Conservation (phyloP, 37 sponge, comb jelly and placozoan species). For the Beroe ovata region DNA sequence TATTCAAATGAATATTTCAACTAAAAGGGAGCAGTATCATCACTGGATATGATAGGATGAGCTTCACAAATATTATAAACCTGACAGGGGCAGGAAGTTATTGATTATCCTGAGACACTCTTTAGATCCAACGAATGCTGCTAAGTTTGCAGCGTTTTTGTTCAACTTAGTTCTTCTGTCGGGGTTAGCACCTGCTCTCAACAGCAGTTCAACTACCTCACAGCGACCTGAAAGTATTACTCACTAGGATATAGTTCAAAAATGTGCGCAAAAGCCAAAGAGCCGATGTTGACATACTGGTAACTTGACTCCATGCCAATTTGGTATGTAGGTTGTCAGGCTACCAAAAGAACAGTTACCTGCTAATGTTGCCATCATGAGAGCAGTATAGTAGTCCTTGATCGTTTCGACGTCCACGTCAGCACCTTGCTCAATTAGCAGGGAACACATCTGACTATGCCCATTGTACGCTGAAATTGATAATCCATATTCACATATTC, state of each 20-base stretch:
- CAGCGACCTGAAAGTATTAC: conserved; percentile 4
- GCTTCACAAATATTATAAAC: neutral
- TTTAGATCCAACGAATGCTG: conserved; percentile 62
- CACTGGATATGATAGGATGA: neutral
- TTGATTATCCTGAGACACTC: conserved; percentile 39
- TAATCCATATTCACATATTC: no score
- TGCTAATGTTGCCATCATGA: conserved; percentile 57
- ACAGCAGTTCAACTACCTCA: conserved; percentile 8
- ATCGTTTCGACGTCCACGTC: conserved; percentile 47
- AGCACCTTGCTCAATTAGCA: conserved; percentile 48
- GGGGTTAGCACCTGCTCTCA: conserved; percentile 49
- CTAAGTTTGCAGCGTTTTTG: conserved; percentile 47
- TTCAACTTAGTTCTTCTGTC: conserved; percentile 11
- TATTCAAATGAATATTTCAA: no score
- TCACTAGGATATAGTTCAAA: no score
- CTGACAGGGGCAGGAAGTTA: conserved; percentile 38
- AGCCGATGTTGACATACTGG: no score
- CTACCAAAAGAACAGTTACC: neutral
- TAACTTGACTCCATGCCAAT: neutral
- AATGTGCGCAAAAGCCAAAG: no score
- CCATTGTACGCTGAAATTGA: conserved; percentile 54
- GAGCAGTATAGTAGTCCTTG: conserved; percentile 47
- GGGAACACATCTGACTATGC: conserved; percentile 9
- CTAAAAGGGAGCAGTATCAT: no score
- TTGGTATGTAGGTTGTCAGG: neutral